Base-by-base conservation (phyloP, 2,797 vertebrate species). In the Crypturellus tataupa region DNA sequence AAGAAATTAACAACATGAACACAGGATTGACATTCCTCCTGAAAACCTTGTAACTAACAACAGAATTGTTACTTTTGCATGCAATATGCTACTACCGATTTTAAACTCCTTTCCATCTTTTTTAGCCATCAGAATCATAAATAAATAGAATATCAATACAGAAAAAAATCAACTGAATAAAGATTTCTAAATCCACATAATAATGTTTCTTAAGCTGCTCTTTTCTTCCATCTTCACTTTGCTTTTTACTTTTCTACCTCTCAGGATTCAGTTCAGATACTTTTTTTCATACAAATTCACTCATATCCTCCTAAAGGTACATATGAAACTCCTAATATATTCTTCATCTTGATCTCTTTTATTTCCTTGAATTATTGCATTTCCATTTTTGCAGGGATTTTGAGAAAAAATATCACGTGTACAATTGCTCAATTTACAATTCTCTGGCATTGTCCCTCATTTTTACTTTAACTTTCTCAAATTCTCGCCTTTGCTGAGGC, bases 31-130 rank as follows among this genome's bases (percentile, higher is more conserved):
- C 12, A 75, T 59, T 16, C 25, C 18, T 58, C 31, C 16, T 69
- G 49, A 90, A 64, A 39, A 23, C 2, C 2, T 3, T 5, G 29
- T 47, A 47, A 33, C 8, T 67, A 4, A 5, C 21, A 4, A 5
- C 21, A 44, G 33, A 89, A 37, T 24, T 35, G 0, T 37, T 55
- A 71, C 5, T 70, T 81, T 78, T 63, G 6, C 19, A 59, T 24
- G 2, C 1, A 75, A 42, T 7, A 9, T 2, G 14, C 63, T 73
- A n/a, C 12, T 3, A 63, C 9, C 1, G 0, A 3, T 59, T 87
- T 89, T 35, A 81, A 29, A 37, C 7, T 70, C 64, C 3, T 47
- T 73, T 87, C 73, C 11, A 8, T 65, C 29, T 31, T 82, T 82
- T 85, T 69, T 58, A 47, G 6, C 47, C 8, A 60, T 47, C 10